Evolutionary conservation across 2,888 invertebrate genomes (phyloP), one percentile per base, ranked within the genome.

Genomic region (Caenorhabditis wallacei): DNA sequence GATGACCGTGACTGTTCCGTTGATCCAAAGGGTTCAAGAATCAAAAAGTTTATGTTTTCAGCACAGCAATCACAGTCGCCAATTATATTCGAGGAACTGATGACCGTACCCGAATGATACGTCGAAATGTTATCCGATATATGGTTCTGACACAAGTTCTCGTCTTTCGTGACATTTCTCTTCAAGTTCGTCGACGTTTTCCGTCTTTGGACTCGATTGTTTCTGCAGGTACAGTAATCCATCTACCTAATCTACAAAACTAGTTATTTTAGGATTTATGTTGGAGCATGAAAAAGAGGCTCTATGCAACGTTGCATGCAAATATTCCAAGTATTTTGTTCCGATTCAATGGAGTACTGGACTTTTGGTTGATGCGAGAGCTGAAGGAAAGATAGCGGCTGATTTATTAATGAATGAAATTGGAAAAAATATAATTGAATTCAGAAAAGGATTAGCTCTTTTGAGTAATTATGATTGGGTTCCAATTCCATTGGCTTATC

Each of bases 401-500:
- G 88, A 88, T 66, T 69, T 88, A 8, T 63, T 87, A 82, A 80
- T 88, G 70, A 88, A 88, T 64, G 88, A 88, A 63, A 85, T 86
- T 18, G 82, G 86, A 43, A 88, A 88, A 81, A 80, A 86, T 40
- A 85, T 88, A 11, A 84, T 83, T 11, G 84, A 86, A 30, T 88
- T 87, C 69, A 76, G 88, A 18, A 86, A 85, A 20, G 87, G 87
- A 24, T 64, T 88, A n/a, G 88, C 86, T 30, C 78, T 85, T n/a
- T 61, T 88, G 35, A 82, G 83, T 69, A 88, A 88, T 64, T 88
- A 86, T 61, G 88, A 88, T 57, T 88, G 88, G 88, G 89, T 91
- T 24, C 90, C 90, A 0, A 89, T 89, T 24, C 90, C 90, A 0
- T 72, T 90, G 35, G 90, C 89, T 18, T 90, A 90, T 75, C 90